Percentiles rank a stretch among this genome's conserved stretches.
These are phyloP conservation scores for Phalacrocorax pelagicus DNA, from an alignment of 2,113 vertebrate genomes.

Conservation along the genomic window DNA sequence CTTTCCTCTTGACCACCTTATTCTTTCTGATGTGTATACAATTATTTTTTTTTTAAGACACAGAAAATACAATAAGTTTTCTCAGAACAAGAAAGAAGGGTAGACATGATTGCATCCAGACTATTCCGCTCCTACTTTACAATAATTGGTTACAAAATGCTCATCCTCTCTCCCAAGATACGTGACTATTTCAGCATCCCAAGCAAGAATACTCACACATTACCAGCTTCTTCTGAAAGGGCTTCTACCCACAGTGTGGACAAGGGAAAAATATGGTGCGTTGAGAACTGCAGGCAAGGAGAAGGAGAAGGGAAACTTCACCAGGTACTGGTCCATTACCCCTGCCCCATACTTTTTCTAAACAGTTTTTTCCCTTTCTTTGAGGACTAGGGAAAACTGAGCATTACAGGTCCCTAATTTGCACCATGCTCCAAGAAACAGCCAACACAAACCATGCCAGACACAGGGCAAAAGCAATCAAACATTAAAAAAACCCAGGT, in stretches of 20 bases:
- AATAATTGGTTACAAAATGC: neutral
- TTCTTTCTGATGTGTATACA: neutral
- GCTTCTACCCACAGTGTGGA: conserved; percentile 95
- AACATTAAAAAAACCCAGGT: neutral
- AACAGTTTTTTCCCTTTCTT: neutral
- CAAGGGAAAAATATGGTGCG: conserved; percentile 94
- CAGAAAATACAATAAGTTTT: neutral
- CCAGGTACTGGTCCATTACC: neutral
- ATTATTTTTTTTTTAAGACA: neutral
- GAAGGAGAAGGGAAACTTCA: neutral
- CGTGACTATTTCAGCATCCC: neutral
- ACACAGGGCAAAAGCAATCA: neutral
- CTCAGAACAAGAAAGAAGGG: neutral
- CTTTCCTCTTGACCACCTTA: neutral
- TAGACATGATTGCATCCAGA: neutral
- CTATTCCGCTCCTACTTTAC: neutral
- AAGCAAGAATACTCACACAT: conserved; percentile 81
- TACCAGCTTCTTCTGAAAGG: conserved; percentile 86
- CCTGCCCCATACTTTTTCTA: neutral
- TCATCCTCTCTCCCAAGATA: neutral
- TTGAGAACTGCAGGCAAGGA: conserved; percentile 87
- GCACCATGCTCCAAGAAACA: neutral
- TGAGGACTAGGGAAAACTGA: neutral
- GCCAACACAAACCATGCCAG: neutral
- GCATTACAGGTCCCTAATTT: neutral